Evolutionary conservation across 1,140 invertebrate genomes (phyloP).

Genomic region (Drosophila pandora): DNA sequence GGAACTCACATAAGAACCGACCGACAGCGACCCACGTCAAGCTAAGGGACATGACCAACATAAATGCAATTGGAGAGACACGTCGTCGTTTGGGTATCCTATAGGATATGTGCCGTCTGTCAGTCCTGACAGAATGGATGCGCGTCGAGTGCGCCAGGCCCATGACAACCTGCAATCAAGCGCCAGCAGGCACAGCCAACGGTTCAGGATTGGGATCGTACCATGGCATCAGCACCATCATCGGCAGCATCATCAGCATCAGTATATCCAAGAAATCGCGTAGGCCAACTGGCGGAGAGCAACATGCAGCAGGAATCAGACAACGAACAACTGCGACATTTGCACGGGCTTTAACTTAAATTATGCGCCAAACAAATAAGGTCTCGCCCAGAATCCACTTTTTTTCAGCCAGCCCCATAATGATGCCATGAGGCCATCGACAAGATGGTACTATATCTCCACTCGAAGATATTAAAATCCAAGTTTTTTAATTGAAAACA

Average conservation of each 20-base stretch:
- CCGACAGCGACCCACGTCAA: conserved; percentile 66
- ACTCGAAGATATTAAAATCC: conserved; percentile 5
- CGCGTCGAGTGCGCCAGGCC: conserved; percentile 41
- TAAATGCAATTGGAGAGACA: conserved; percentile 60
- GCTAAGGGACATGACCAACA: conserved; percentile 53
- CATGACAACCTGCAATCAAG: conserved; percentile 76
- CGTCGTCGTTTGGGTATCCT: conserved; percentile 23
- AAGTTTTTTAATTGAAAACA: background rate
- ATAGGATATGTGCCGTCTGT: conserved; percentile 51
- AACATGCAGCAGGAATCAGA: conserved; percentile 44
- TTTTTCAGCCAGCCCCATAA: conserved; percentile 48
- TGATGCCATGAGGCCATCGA: conserved; percentile 60
- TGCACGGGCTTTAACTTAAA: conserved; percentile 66
- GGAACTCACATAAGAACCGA: conserved; percentile 33
- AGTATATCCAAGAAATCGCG: conserved; percentile 21
- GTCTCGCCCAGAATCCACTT: conserved; percentile 51
- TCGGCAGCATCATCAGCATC: conserved; percentile 4
- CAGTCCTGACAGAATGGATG: conserved; percentile 58
- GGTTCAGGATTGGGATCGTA: conserved; percentile 15
- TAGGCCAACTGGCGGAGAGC: conserved; percentile 33
- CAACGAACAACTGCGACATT: conserved; percentile 67
- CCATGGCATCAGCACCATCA: conserved; percentile 23
- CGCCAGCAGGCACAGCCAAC: conserved; percentile 55
- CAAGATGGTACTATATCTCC: conserved; percentile 49
- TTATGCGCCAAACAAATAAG: conserved; percentile 75